Evolutionary conservation across 2,888 invertebrate species (phyloP).

Genomic region (Eristalis tenax): DNA sequence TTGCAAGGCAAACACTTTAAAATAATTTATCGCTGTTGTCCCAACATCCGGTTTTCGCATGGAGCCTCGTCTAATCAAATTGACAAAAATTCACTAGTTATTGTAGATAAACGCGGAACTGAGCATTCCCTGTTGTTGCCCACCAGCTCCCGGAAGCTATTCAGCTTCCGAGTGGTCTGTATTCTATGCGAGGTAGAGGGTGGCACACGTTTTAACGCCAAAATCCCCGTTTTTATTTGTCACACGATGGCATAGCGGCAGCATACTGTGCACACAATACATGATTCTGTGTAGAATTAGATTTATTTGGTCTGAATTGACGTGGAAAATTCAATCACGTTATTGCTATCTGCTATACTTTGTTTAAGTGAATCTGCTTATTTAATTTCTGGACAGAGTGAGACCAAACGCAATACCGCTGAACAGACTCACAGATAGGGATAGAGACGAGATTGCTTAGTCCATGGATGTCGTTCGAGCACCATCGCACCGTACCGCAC

Average conservation of each 20-base stretch:
- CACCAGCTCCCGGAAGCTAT: slow-evolving; percentile 44
- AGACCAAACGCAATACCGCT: not conserved
- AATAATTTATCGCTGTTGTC: slow-evolving; percentile 61
- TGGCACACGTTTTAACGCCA: slow-evolving; percentile 32
- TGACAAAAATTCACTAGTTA: slow-evolving; percentile 57
- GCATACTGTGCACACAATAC: slow-evolving; percentile 21
- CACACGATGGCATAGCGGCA: not conserved
- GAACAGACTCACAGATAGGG: not conserved
- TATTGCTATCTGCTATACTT: slow-evolving; percentile 35
- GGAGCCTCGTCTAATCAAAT: slow-evolving; percentile 57
- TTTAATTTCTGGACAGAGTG: slow-evolving; percentile 3
- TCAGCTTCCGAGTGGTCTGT: slow-evolving; percentile 18
- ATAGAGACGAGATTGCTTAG: not conserved
- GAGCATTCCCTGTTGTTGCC: slow-evolving; percentile 35
- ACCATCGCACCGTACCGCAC: not conserved
- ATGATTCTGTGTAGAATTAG: slow-evolving; percentile 31
- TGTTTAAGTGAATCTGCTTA: slow-evolving; percentile 9
- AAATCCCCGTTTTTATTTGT: not conserved
- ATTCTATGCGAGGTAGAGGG: slow-evolving; percentile 10
- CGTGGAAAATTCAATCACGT: slow-evolving; percentile 53
- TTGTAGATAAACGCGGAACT: slow-evolving; percentile 31
- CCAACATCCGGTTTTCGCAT: slow-evolving; percentile 58
- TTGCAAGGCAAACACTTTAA: slow-evolving; percentile 49
- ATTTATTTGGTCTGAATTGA: slow-evolving; percentile 34
- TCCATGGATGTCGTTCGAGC: not conserved